Conservation (phyloP, 2,888 invertebrate species). For the Cosmia trapezina region DNA sequence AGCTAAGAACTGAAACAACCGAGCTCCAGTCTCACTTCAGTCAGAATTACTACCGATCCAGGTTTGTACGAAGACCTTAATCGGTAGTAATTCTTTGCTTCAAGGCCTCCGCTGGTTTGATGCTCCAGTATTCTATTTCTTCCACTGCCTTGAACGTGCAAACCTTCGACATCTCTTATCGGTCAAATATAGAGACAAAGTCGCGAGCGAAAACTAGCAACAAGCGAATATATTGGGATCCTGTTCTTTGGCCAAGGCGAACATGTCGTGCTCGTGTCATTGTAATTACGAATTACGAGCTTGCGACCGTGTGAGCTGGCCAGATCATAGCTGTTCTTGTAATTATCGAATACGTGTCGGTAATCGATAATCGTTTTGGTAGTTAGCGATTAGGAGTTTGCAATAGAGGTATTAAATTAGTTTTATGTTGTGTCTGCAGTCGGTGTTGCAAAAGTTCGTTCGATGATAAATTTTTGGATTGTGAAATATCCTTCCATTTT, state of each 20-base stretch:
- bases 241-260: conserved; percentile 79
- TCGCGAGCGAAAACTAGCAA: conserved; percentile 42
- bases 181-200: conserved; percentile 36
- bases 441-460: conserved; percentile 7
- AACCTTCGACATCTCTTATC: conserved; percentile 17
- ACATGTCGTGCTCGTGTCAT: conserved; percentile 69
- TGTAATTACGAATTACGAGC: conserved; percentile 69
- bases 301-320: conserved; percentile 37
- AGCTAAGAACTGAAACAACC: neutral
- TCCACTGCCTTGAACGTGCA: conserved; percentile 9
- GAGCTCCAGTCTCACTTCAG: neutral
- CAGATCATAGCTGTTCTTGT: conserved; percentile 48
- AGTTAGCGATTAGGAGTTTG: conserved; percentile 28
- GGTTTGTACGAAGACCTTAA: neutral
- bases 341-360: conserved; percentile 39
- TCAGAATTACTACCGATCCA: neutral
- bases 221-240: conserved; percentile 69
- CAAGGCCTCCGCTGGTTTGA: neutral
- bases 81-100: neutral
- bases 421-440: conserved; percentile 5
- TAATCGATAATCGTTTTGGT: conserved; percentile 54
- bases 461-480: conserved; percentile 16
- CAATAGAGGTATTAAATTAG: conserved; percentile 9
- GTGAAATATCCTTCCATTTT: conserved; percentile 14
- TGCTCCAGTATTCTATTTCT: conserved; percentile 20